Base-by-base conservation (phyloP, 2,888 invertebrate species). In the Nymphalis polychloros region DNA sequence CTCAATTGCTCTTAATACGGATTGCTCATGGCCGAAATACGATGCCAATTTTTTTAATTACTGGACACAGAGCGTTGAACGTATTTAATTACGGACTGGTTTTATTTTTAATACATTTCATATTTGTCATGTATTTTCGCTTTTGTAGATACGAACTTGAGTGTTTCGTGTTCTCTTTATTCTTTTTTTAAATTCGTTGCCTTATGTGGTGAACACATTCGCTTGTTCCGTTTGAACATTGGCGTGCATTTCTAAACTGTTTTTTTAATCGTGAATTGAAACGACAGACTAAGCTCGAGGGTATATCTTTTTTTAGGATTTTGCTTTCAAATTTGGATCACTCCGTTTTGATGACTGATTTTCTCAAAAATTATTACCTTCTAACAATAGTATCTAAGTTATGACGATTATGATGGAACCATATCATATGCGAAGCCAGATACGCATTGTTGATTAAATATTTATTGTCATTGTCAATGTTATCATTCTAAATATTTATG, bases 1-100 rank as follows among this genome's bases (percentile, higher is more conserved):
- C 69, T 50, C 89, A 91, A 92, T 92, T 92, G 86, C 82, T 87
- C 86, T 86, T 89, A 86, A 89, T 88, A 86, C 87, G 84, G 86
- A 87, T 86, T 86, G 85, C 82, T 85, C 84, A 84, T 83, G 79
- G 76, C 82, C 84, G 83, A 86, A 85, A 86, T 83, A 78, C 81
- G 85, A 83, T 72, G 87, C 87, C 82, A 88, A 85, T 73, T 73
- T 85, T 88, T 88, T 88, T 88, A 89, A 90, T 90, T 88, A 83
- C 82, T 75, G 67, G 74, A 75, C 76, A 76, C 64, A 64, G 76
- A 77, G 73, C 81, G 74, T 70, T 77, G 78, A 74, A 78, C 79
- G 75, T 76, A 78, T 80, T 80, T 80, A 81, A 83, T 85, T 79
- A 79, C 62, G 53, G 63, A 70, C 71, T 65, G 61, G 63, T 69